Conservation (phyloP, 1,140 invertebrate genomes). For the Meloidogyne floridensis region DNA sequence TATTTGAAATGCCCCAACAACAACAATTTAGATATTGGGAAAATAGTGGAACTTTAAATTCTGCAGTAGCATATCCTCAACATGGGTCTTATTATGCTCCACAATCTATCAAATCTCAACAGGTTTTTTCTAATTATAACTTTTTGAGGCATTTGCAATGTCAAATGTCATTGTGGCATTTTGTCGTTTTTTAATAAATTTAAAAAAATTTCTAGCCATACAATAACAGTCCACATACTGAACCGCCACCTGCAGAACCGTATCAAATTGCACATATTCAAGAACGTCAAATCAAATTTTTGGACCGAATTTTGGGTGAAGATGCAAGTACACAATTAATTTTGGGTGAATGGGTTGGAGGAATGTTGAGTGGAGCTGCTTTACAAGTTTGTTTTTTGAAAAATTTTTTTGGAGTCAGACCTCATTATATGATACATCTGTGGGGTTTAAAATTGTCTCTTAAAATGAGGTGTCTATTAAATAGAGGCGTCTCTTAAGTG, state of each 20-base stretch:
- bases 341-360: slow-evolving; percentile 44
- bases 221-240: slow-evolving; percentile 47
- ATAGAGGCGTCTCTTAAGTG: too few species aligned
- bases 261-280: slow-evolving; percentile 53
- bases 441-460: too few species aligned
- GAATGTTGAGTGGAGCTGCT: slow-evolving; percentile 41
- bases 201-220: neutral
- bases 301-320: slow-evolving; percentile 42
- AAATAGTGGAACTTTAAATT: neutral
- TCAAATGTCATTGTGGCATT: too few species aligned
- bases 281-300: slow-evolving; percentile 47
- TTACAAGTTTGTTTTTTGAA: slow-evolving; percentile 34
- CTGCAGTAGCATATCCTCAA: slow-evolving; percentile 1
- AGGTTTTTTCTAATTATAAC: neutral
- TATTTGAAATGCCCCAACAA: slow-evolving; percentile 30
- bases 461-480: too few species aligned
- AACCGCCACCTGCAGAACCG: slow-evolving; percentile 43
- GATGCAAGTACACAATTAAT: slow-evolving; percentile 35
- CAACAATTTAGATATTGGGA: slow-evolving; percentile 9
- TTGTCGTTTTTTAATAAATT: too few species aligned
- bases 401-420: neutral
- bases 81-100: neutral
- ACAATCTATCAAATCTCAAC: slow-evolving; percentile 6
- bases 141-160: too few species aligned
- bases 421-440: too few species aligned